Conservation (phyloP, 1,140 invertebrate genomes). For the Helicoverpa armigera region DNA sequence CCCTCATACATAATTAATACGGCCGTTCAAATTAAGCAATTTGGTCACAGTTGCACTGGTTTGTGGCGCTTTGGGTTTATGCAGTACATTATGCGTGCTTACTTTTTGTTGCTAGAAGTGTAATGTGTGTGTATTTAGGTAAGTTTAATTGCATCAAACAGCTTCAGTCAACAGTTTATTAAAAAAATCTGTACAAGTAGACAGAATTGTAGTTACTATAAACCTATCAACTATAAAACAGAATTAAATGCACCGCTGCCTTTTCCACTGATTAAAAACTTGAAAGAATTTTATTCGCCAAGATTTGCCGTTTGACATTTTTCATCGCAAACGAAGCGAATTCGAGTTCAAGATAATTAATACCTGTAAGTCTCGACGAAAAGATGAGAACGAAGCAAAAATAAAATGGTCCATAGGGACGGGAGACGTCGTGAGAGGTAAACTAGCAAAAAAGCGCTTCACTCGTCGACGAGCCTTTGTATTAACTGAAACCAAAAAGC, state of each 20-base stretch:
- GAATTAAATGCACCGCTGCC: conserved; percentile 9
- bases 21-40: conserved; percentile 78
- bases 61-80: conserved; percentile 77
- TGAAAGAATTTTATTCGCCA: conserved; percentile 9
- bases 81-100: conserved; percentile 62
- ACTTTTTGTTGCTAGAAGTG: conserved; percentile 24
- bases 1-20: conserved; percentile 79
- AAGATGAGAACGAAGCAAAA: conserved; percentile 40
- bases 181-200: too few relatives aligned
- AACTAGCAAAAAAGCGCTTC: conserved; percentile 35
- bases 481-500: conserved; percentile 33
- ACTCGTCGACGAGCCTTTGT: conserved; percentile 30
- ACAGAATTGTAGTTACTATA: neutral
- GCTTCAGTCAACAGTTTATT: neutral
- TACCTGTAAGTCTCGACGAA: conserved; percentile 27
- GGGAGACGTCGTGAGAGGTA: conserved; percentile 20
- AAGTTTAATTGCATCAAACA: neutral
- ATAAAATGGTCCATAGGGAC: conserved; percentile 31
- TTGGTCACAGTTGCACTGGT: conserved; percentile 74
- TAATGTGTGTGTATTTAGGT: neutral
- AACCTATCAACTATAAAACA: neutral
- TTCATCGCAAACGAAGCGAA: conserved; percentile 19
- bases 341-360: conserved; percentile 36
- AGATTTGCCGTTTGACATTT: conserved; percentile 37
- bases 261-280: conserved; percentile 31